Base-by-base conservation (phyloP, 2,797 vertebrate species). In the Silurus aristotelis region DNA sequence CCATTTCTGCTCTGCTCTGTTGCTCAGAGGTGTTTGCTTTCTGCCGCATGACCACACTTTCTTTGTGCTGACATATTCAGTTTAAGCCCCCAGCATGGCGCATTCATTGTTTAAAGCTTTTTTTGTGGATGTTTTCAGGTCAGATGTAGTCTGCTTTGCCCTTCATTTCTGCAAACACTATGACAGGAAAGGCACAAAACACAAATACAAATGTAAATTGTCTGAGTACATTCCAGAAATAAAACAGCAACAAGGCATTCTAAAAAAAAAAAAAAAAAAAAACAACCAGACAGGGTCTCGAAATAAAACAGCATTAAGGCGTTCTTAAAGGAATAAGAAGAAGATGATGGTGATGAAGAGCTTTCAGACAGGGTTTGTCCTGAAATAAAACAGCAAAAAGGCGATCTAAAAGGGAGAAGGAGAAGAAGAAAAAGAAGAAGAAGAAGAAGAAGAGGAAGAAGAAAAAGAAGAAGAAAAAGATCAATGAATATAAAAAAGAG, bases 51-150 rank as follows among this genome's bases (percentile, higher is more conserved):
- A 68, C 46, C 68, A 80, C 46, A 60, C 78, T 85, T 80, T 56
- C 14, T 82, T 89, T 85, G 75, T 70, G 86, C 80, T 88, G 88
- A 90, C 68, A 56, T 85, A 86, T 89, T 87, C 84, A 88, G 87
- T 84, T 88, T 89, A 89, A 82, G 56, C 75, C 86, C 76, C 84
- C 61, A 68, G 83, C 86, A 88, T n/a, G 38, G 71, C 73, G 17
- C 22, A 72, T 83, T 78, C 70, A 84, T 70, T 85, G 86, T 84
- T 83, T 86, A 84, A 58, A 55, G 84, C 71, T 79, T 48, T 79
- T 79, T 72, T 52, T 73, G 83, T 5, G 67, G 48, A 72, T 67
- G 15, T 80, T 71, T 70, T 70, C 52, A 71, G 80, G 61, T 25
- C 25, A 77, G 27, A 76, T 84, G 46, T 79, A 83, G 56, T 83